Evolutionary conservation across 2,113 vertebrate species (phyloP), one percentile per base, ranked within the genome.

Genomic region (Enhydra lutris): DNA sequence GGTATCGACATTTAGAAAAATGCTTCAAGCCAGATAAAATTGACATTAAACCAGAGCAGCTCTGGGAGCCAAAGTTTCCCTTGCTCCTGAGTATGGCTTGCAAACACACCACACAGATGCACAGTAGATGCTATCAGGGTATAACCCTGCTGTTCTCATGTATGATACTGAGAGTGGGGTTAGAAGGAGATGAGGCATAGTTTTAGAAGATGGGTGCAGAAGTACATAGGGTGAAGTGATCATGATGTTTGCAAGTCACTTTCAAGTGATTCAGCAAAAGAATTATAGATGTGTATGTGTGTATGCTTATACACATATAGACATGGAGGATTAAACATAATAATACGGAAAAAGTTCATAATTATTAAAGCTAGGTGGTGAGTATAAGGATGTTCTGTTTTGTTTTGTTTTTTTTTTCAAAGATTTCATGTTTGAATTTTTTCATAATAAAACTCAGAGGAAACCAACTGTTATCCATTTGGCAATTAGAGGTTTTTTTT

Each of bases 1-100:
- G 85, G 83, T 97, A 94, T 55, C 0, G 74, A 93, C 79, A 89
- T 83, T 80, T 59, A 95, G 90, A 67, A 69, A 96, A 92, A 74
- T 59, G 39, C 91, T 95, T 6, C 15, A 93, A 85, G 86, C 67
- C n/a, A 93, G 73, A 83, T 82, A 89, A 95, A 95, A 93, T 39
- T 93, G 89, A 96, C 55, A 94, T 95, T 61, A 96, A 84, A 89
- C 23, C 78, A 73, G 80, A 92, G 45, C 29, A 93, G 21, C 47
- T 93, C 71, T 63, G 24, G 81, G 73, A 83, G 42, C 6, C n/a
- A 74, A 89, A 94, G 69, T 11, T 89, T 23, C 8, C 20, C 26
- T 50, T 76, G 20, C 1, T 71, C 11, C 63, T 31, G 1, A 78
- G 39, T 34, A 94, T 93, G 15, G 15, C 57, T 79, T 42, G 79